phyloP scores from a whole-genome alignment of 2,888 invertebrate genomes.

The Lithosia quadra region DNA sequence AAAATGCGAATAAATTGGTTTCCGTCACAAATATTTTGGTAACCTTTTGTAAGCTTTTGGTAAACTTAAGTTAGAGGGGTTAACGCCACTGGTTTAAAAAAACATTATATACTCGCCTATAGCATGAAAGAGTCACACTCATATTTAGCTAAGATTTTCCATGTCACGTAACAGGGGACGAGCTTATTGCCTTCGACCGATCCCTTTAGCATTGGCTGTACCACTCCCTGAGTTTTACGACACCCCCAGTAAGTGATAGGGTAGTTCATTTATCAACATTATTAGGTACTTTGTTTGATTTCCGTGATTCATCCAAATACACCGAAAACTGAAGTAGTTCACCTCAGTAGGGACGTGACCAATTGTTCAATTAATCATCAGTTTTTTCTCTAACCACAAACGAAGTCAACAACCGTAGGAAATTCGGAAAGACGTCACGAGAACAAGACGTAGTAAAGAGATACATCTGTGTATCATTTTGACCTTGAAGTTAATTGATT shows the following conservation, averaged over 20 bases:
- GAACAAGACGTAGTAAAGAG: background rate
- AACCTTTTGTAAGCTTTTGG: no score
- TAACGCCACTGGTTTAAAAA: no score
- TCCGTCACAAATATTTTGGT: no score
- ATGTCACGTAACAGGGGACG: background rate
- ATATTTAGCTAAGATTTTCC: background rate
- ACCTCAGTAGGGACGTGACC: background rate
- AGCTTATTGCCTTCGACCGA: background rate
- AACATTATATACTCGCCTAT: no score
- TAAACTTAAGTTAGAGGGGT: no score
- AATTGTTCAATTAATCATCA: constrained; percentile 24
- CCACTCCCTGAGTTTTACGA: background rate
- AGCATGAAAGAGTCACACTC: no score
- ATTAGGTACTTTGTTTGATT: background rate
- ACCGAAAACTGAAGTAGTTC: background rate
- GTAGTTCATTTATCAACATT: background rate
- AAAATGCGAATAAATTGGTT: background rate
- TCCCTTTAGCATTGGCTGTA: background rate
- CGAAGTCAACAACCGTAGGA: constrained; percentile 43
- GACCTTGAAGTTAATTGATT: background rate
- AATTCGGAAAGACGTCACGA: constrained; percentile 9
- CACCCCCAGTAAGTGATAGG: background rate
- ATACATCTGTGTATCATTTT: background rate
- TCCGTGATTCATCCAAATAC: background rate
- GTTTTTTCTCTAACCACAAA: constrained; percentile 18